These are phyloP conservation scores for Meghimatium bilineatum DNA, from an alignment of 2,888 invertebrate species.

Conservation along the genomic window DNA sequence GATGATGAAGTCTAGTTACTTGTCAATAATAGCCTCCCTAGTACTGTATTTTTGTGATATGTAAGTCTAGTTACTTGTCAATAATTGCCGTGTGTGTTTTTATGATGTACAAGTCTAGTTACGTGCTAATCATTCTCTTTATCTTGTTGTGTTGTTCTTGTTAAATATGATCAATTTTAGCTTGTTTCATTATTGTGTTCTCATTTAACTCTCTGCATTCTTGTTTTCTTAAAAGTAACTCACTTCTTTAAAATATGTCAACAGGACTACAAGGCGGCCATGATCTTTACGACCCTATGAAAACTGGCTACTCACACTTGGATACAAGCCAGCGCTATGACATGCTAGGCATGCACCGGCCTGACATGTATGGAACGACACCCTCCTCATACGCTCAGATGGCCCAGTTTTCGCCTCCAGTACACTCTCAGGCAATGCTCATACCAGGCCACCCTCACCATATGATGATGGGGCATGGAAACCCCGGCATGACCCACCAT, in stretches of 20 bases:
- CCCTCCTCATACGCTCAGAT: constrained; percentile 77
- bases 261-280: constrained; percentile 71
- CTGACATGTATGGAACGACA: constrained; percentile 75
- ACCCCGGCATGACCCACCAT: constrained; percentile 76
- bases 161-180: no score
- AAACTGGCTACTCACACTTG: constrained; percentile 70
- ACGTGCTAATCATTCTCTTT: no score
- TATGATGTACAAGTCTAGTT: no score
- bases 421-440: constrained; percentile 79
- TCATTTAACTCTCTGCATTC: no score
- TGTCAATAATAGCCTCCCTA: no score
- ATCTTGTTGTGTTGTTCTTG: no score
- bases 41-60: no score
- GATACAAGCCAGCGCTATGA: constrained; percentile 70
- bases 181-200: no score
- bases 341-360: constrained; percentile 67
- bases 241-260: constrained; percentile 35
- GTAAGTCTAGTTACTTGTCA: no score
- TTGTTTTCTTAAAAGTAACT: background rate
- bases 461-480: constrained; percentile 78
- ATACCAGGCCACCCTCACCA: constrained; percentile 79
- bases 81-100: no score
- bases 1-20: no score
- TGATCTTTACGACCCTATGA: constrained; percentile 74
- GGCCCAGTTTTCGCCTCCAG: constrained; percentile 77